These are phyloP conservation scores for Cryptoblepharus egeriae DNA, from an alignment of 2,797 vertebrate genomes.

Conservation along the genomic window DNA sequence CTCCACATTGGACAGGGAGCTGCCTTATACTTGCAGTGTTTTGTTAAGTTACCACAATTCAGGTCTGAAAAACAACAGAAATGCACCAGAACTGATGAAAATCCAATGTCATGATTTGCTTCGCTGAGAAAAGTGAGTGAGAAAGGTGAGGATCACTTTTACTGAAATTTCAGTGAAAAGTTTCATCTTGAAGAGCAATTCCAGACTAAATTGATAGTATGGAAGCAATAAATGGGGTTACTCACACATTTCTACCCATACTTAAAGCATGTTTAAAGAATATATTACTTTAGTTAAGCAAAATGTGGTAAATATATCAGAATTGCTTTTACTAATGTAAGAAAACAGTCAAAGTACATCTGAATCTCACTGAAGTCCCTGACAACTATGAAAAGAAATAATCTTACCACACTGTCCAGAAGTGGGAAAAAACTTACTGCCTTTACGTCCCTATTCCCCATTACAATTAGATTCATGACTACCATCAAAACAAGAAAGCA, in stretches of 20 bases:
- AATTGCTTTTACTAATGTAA: not conserved
- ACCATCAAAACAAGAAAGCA: conserved; percentile 35
- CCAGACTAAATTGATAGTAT: too few species aligned
- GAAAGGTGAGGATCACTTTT: too few species aligned
- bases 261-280: not conserved
- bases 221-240: not conserved
- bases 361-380: not conserved
- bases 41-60: too few species aligned
- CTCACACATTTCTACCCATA: not conserved
- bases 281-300: too few species aligned
- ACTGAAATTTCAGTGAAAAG: too few species aligned
- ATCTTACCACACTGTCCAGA: not conserved
- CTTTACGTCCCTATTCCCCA: not conserved
- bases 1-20: too few species aligned
- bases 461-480: conserved; percentile 41
- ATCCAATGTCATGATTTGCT: too few species aligned
- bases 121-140: too few species aligned
- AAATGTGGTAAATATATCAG: not conserved
- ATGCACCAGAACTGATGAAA: too few species aligned
- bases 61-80: too few species aligned
- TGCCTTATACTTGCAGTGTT: too few species aligned
- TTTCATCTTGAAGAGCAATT: too few species aligned
- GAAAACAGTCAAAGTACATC: not conserved
- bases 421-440: conserved; percentile 1
- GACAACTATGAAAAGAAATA: not conserved